Evolutionary conservation across 2,113 vertebrate species (phyloP), one percentile per base, ranked within the genome.

Genomic region (Ammospiza nelsoni): DNA sequence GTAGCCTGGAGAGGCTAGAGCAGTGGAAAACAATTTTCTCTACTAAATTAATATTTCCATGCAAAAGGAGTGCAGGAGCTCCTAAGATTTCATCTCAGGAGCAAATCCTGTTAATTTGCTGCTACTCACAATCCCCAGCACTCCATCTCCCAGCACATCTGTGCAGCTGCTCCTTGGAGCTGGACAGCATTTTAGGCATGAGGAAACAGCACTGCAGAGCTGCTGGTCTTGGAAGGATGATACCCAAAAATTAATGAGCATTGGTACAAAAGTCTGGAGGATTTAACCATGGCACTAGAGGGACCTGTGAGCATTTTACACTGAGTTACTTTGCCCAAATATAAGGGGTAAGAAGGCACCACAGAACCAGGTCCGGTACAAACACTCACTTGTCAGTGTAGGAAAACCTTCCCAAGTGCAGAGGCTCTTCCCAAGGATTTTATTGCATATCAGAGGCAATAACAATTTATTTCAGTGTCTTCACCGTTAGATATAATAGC

Each of bases 401-500:
- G 67, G 54, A 94, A 94, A 94, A 8, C 16, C n/a, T 63, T 41
- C n/a, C 15, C 55, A 69, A 71, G 48, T 31, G 44, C 48, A 62
- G 66, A 77, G 28, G 19, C 35, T 93, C 48, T 84, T 93, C 77
- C 59, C 37, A 66, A 90, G 86, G 84, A 79, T 51, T 73, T 91
- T 59, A 76, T 61, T 84, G 66, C 43, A 87, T 90, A 59, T 69
- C 61, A 72, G 21, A n/a, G 61, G 52, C 78, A 89, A 72, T 90
- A 95, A 92, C n/a, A 63, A 90, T 87, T 95, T 90, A 87, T 96
- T 94, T 91, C 89, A 51, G 25, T 91, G 73, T 87, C 78, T 90
- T 95, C 84, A 58, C 23, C 68, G 39, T 84, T 91, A 76, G 75
- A 18, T 62, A 22, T 94, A 92, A 96, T 88, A 82, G 89, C 68